Base-by-base conservation (phyloP, 2,888 invertebrate genomes). In the Leptura quadrifasciata region DNA sequence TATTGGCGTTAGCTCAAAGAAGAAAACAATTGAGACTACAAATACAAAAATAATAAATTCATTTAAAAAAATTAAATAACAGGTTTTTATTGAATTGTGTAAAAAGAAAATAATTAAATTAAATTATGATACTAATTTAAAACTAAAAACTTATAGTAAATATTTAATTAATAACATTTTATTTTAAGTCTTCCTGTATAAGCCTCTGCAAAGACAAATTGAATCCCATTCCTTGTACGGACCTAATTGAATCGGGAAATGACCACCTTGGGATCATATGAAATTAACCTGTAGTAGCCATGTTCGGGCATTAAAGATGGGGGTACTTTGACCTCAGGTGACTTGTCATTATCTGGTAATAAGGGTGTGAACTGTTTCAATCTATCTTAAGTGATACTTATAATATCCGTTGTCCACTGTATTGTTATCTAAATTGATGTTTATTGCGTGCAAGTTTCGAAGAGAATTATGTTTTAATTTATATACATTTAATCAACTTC, bases 171-270 rank as follows among this genome's bases (percentile, higher is more conserved):
- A n/a, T n/a, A n/a, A n/a, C n/a, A n/a, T n/a, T n/a, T n/a, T n/a
- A n/a, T n/a, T n/a, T n/a, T n/a, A n/a, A n/a, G n/a, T n/a, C n/a
- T 27, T 24, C 52, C 8, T 65, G 65, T 65, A 65, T 21, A 72
- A 67, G 69, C 68, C 65, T 64, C 21, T 61, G 64, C 52, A 65
- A 69, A 77, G 79, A 77, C 58, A 75, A 76, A 74, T 77, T 72
- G 74, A 74, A 77, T 76, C 72, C 79, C 70, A 76, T 74, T 71
- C 63, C 72, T 75, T 78, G 76, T 77, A 78, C 27, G 58, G 76
- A 69, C 76, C 75, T 80, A 80, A 80, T 80, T 79, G 78, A 79
- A 80, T 76, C 60, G 63, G 77, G 75, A 78, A 79, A 71, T 79
- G 75, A 73, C 73, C 75, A 75, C 68, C 76, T 75, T 65, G 76